These are phyloP conservation scores for Himantopus leucocephalus DNA, from an alignment of 2,113 vertebrate genomes.

Conservation along the genomic window DNA sequence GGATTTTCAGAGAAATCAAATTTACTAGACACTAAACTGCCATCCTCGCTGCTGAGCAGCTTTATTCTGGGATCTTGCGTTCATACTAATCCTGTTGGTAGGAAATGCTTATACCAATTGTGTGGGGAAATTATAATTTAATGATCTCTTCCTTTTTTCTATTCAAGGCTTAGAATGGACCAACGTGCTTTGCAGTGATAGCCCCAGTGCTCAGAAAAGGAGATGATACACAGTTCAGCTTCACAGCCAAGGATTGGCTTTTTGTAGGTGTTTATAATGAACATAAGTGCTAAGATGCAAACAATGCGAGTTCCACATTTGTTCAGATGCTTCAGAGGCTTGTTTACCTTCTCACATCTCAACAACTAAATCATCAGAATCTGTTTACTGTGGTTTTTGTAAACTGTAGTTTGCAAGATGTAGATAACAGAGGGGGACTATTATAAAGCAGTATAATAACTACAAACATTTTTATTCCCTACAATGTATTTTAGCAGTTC, in stretches of 20 bases:
- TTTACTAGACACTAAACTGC: conserved; percentile 79
- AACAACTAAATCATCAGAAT: conserved; percentile 29
- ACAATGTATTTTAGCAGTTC: neutral
- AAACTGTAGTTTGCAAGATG: conserved; percentile 6
- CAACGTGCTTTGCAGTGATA: conserved; percentile 58
- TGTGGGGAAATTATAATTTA: conserved; percentile 81
- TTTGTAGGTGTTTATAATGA: conserved; percentile 22
- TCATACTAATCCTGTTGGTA: conserved; percentile 79
- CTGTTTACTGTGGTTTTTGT: neutral
- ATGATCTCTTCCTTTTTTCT: conserved; percentile 74
- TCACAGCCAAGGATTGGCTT: conserved; percentile 49
- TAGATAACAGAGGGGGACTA: neutral
- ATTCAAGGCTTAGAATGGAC: conserved; percentile 66
- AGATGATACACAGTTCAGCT: conserved; percentile 51
- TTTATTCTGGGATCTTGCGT: conserved; percentile 78
- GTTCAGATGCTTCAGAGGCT: conserved; percentile 1
- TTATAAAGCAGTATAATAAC: neutral
- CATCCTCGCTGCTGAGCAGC: conserved; percentile 76
- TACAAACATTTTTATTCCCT: conserved; percentile 14
- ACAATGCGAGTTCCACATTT: neutral
- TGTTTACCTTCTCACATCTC: conserved; percentile 41
- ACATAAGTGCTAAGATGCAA: conserved; percentile 9
- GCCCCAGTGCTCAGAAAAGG: conserved; percentile 47
- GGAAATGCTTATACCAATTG: conserved; percentile 79
- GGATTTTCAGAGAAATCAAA: conserved; percentile 82